Evolutionary conservation across 2,797 vertebrate genomes (phyloP), one percentile per base, ranked within the genome.

Genomic region (Masticophis lateralis): DNA sequence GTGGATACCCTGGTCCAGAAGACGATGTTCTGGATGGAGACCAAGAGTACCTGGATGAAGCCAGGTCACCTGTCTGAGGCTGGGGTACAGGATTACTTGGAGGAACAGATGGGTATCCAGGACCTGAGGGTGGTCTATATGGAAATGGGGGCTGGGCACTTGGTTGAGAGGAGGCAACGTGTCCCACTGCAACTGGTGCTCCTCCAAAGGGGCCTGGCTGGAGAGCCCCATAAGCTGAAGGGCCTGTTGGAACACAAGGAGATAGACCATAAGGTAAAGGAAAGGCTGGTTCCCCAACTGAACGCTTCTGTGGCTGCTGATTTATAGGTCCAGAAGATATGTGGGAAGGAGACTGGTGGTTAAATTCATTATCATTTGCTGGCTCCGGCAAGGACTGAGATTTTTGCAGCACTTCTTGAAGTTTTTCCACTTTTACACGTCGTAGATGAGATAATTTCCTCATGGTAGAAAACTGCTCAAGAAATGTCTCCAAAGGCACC

Each of bases 381-480:
- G 51, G 92, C 5, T 97, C 96, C 89, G 43, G 96, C 5, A 93
- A 55, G 0, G 79, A 95, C 87, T 97, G 97, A 0, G 92, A 96
- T 96, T 97, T 98, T 90, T 98, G 97, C 90, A 99, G 93, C 11
- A 98, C 95, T 43, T 99, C 99, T 96, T 99, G 99, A 37, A 99
- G 98, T 95, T 99, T 99, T 93, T 99, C 99, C 3, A 98, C 98
- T 0, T 98, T 97, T 5, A 99, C 98, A 1, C 99, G 98, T 92
- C 99, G 98, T 93, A 98, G 97, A 95, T 99, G 99, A 79, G 98
- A 98, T 16, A 99, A 95, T 11, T 96, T 98, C 94, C 99, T 98
- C 96, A 98, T 97, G 10, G 97, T 95, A 0, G 98, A 97, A 94
- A 99, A 99, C 87, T 96, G 97, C 93, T 99, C 99, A 0, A 99